Conservation (phyloP, 2,113 vertebrate genomes). For the Heterotilapia buettikoferi region DNA sequence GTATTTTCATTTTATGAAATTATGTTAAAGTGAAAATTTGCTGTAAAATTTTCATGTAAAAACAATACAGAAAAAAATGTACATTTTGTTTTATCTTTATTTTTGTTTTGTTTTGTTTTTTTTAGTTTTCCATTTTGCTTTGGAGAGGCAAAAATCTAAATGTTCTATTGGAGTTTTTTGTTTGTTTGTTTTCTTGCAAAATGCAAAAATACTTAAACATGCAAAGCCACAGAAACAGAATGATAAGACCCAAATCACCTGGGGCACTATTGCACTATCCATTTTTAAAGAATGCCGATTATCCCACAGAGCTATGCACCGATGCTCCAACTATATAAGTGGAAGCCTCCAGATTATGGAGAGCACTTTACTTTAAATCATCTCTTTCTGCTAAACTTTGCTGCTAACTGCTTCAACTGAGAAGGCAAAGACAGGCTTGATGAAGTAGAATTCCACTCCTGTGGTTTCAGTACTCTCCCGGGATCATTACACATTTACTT, state of each 20-base stretch:
- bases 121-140: neutral
- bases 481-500: neutral
- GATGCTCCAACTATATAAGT: neutral
- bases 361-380: neutral
- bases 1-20: neutral
- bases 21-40: neutral
- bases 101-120: neutral
- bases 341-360: neutral
- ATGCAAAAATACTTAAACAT: neutral
- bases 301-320: neutral
- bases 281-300: neutral
- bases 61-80: neutral
- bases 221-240: neutral
- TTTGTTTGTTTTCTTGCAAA: neutral
- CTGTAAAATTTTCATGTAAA: neutral
- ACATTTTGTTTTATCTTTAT: neutral
- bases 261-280: neutral
- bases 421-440: neutral
- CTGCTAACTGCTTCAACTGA: neutral
- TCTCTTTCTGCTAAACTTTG: neutral
- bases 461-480: neutral
- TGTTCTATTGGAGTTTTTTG: neutral
- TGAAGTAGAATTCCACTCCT: neutral
- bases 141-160: neutral
- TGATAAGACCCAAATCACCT: neutral